These are phyloP conservation scores for Meteorus colon DNA, from an alignment of 2,888 invertebrate species.

Conservation along the genomic window DNA sequence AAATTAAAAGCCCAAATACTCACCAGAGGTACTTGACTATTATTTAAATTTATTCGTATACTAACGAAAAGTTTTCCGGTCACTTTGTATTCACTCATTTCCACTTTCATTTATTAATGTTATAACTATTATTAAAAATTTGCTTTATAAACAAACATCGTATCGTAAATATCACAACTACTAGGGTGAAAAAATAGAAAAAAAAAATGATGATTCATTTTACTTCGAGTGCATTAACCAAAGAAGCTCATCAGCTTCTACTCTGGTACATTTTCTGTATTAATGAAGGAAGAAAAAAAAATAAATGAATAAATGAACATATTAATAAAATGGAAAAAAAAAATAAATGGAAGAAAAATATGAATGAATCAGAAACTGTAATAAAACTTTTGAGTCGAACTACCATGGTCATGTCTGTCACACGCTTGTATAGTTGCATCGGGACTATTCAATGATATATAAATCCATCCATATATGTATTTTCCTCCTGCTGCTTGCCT, in stretches of 20 bases:
- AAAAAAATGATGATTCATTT: background rate
- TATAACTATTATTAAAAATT: background rate
- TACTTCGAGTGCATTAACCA: background rate
- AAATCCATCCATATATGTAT: conserved; percentile 10
- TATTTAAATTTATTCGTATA: background rate
- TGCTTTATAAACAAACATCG: background rate
- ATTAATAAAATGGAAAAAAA: background rate
- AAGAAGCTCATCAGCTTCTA: background rate
- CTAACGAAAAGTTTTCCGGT: background rate
- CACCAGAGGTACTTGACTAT: background rate
- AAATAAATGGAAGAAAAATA: background rate
- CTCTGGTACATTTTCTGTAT: background rate
- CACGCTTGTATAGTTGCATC: conserved; percentile 5
- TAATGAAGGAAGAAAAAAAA: background rate
- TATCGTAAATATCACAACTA: background rate
- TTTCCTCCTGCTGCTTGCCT: background rate
- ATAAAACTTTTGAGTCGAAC: conserved; percentile 2
- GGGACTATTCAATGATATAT: conserved; percentile 8
- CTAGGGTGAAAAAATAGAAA: background rate
- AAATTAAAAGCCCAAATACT: background rate
- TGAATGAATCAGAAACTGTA: background rate
- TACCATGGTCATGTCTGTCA: background rate
- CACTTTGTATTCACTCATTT: background rate
- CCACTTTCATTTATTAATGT: background rate
- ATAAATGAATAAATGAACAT: background rate